These are phyloP conservation scores for Cercopithecus mona DNA, from an alignment of 2,113 vertebrate species.

Conservation along the genomic window DNA sequence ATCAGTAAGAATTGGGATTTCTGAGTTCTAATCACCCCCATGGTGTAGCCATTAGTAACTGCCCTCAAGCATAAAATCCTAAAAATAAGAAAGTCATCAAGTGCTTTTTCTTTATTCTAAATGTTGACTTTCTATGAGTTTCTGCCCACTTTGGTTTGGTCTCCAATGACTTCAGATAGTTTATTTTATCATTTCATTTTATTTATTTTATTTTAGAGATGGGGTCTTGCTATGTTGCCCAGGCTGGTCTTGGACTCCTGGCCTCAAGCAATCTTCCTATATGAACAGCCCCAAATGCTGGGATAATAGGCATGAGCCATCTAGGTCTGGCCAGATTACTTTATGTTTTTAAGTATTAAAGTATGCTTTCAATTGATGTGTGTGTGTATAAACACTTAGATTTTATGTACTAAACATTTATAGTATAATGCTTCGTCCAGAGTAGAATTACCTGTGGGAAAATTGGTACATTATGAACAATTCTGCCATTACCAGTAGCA, in stretches of 20 bases:
- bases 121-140: background rate
- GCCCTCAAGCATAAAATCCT: background rate
- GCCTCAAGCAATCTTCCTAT: too few species aligned
- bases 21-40: background rate
- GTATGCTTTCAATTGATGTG: background rate
- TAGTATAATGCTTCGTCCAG: background rate
- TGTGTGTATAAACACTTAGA: background rate
- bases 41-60: background rate
- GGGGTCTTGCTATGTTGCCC: too few species aligned
- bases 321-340: background rate
- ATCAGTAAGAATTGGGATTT: background rate
- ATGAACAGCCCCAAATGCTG: too few species aligned
- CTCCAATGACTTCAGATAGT: background rate
- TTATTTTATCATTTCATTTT: background rate
- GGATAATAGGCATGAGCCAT: too few species aligned
- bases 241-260: too few species aligned
- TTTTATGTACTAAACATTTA: background rate
- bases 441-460: constrained; percentile 9
- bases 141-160: constrained; percentile 10
- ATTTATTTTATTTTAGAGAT: too few species aligned
- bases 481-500: constrained; percentile 12
- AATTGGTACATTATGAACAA: background rate
- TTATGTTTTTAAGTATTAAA: constrained; percentile 26
- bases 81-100: constrained; percentile 29
- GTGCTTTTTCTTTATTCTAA: background rate